Evolutionary conservation across 2,888 invertebrate species (phyloP), one percentile per base, ranked within the genome.

Genomic region (Phoronis australis): DNA sequence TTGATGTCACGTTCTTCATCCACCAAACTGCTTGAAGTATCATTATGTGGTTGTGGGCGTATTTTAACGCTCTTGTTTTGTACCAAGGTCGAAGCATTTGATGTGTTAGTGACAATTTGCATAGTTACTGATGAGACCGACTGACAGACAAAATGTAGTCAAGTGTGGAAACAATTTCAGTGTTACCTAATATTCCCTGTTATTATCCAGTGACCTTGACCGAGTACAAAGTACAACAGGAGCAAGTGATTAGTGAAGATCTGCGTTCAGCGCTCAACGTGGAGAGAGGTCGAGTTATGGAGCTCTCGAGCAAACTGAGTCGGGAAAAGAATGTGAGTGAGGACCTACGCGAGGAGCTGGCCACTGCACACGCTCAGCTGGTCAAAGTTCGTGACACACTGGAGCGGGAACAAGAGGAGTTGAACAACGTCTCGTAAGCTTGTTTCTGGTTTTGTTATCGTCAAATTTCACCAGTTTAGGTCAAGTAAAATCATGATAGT

Each of bases 151-250:
- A n/a, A n/a, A n/a, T n/a, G n/a, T n/a, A n/a, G n/a, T n/a, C n/a
- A n/a, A n/a, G n/a, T n/a, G n/a, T n/a, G n/a, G n/a, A n/a, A n/a
- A n/a, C n/a, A n/a, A n/a, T n/a, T n/a, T n/a, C n/a, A n/a, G n/a
- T n/a, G n/a, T n/a, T n/a, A n/a, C n/a, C n/a, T n/a, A n/a, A n/a
- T n/a, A n/a, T n/a, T n/a, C n/a, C n/a, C n/a, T n/a, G n/a, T n/a
- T n/a, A n/a, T n/a, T n/a, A 48, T 52, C n/a, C 65, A 75, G 75
- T 72, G 25, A 69, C 73, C 56, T 53, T 72, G 23, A 54, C 69
- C 47, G 73, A 75, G 56, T 71, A 67, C 53, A 70, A 69, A 43
- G 55, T 73, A 12, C 68, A 70, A 53, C 73, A 75, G 51, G 74
- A 75, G 59, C 61, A 64, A 51, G 64, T 70, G 6, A 52, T 74